phyloP scores from a whole-genome alignment of 2,797 vertebrate genomes.

The Pyrrhura leucotis region DNA sequence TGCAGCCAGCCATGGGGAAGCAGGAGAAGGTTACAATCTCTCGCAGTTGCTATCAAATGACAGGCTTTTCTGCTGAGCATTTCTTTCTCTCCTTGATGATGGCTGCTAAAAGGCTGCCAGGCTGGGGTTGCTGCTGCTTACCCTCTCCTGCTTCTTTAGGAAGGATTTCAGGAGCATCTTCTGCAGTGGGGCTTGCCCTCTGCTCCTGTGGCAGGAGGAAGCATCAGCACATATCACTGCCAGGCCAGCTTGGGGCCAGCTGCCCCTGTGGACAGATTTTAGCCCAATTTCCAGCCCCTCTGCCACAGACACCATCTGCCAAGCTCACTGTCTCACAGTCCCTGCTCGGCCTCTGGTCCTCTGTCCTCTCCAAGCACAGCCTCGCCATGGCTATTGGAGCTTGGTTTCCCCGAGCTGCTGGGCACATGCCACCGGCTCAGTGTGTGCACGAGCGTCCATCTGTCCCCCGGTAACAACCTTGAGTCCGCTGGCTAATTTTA shows the following conservation, averaged over 20 bases:
- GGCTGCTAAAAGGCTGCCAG: conserved; percentile 16
- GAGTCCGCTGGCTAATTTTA: conserved; percentile 33
- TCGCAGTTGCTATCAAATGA: neutral
- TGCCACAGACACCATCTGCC: conserved; percentile 42
- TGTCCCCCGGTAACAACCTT: conserved; percentile 17
- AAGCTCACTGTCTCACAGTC: neutral
- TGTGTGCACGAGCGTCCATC: neutral
- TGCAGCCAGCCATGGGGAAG: neutral
- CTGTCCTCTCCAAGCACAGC: neutral
- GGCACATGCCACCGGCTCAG: neutral
- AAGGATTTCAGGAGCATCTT: neutral
- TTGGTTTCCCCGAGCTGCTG: neutral
- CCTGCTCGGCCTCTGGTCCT: neutral
- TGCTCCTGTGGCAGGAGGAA: neutral
- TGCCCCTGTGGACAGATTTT: neutral
- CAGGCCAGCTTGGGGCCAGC: neutral
- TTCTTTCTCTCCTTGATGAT: neutral
- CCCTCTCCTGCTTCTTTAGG: neutral
- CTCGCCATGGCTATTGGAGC: neutral
- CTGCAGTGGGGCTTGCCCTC: rapidly evolving
- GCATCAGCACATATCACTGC: rapidly evolving
- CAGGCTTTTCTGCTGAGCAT: conserved; percentile 22
- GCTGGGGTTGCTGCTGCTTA: neutral
- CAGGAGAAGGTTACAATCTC: neutral
- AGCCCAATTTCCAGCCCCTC: neutral